Base-by-base conservation (phyloP, 2,113 vertebrate genomes). In the Lepidothrix coronata region DNA sequence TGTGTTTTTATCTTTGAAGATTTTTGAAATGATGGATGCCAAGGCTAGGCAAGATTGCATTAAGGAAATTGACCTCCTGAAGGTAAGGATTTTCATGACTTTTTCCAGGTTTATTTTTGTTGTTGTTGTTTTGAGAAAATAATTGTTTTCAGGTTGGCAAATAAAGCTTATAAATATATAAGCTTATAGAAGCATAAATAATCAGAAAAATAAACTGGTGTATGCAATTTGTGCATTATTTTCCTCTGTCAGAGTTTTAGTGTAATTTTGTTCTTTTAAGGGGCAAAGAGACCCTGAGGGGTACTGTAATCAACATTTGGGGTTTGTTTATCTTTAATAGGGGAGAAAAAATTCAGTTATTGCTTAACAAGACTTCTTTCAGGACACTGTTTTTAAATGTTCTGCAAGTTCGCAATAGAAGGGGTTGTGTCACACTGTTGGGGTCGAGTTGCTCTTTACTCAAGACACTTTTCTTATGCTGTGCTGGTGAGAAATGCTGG, bases 1-100 rank as follows among this genome's bases (percentile, higher is more conserved):
- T 51, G 0, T 61, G 59, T 8, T 79, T 89, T 63, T 93, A 25
- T 79, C 67, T 63, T 90, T 95, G 78, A 95, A 99, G 99, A 98
- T 99, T 95, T 99, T 99, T 94, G 99, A 99, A 97, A 99, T 99
- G 99, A 99, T 99, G 99, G 99, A 99, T 37, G 99, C 99, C 78
- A 99, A 99, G 94, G 98, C 99, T 23, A 98, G 99, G 76, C 99
- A 99, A 95, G 99, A 99, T 95, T 99, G 99, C 79, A 98, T 99
- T 97, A 99, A 99, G 95, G 99, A 99, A 97, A 99, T 99, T 19
- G 99, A 99, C 95, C 98, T 99, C 59, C 92, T 99, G 59, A 99
- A 99, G 98, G 99, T 99, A 97, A 98, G 97, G 31, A 54, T 33
- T 74, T 88, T 71, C 61, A 11, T n/a, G 3, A 44, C 43, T 33